Base-by-base conservation (phyloP, 2,797 vertebrate species). In the Tadarida brasiliensis region DNA sequence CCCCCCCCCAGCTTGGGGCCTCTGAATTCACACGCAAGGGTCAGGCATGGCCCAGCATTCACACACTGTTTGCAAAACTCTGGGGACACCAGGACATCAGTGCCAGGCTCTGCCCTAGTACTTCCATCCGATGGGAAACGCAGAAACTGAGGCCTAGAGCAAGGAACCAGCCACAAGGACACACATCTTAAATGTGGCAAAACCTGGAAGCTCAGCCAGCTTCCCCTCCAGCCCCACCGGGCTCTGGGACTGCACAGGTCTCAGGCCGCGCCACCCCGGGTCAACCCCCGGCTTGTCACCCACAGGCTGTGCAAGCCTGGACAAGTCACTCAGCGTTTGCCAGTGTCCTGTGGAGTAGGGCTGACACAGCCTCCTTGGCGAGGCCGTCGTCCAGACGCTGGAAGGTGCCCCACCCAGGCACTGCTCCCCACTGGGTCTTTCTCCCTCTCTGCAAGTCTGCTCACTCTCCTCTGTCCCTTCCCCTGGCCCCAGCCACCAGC, bases 361-460 rank as follows among this genome's bases (percentile, higher is more conserved):
- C 11, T 22, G 5, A 16, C 3, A 1, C 47, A 67, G 2, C 8
- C 12, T 51, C 56, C 61, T 47, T 51, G 30, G 12, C 0, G 2
- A 56, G 68, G 49, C 16, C 4, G 7, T 30, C 65, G 7, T 30
- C 65, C 28, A 20, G 56, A 15, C n/a, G 7, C 39, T 5, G 8
- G 28, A 10, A 26, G 16, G 3, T 39, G 28, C 63, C 15, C 65
- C 16, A 65, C 59, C 20, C 26, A 49, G 39, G n/a, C 35, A 59
- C 33, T 3, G 0, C 47, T 17, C 39, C 20, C 12, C 33, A 5
- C 24, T 1, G 7, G 9, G 54, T 49, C 11, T 9, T 5, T 22
- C 22, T 61, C 22, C 54, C 54, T 74, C 33, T 54, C 28, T 22
- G 78, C n/a, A 47, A n/a, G 20, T 47, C 65, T 63, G 33, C 33